Evolutionary conservation across 2,113 vertebrate genomes (phyloP), one percentile per base, ranked within the genome.

Genomic region (Myotis yumanensis): DNA sequence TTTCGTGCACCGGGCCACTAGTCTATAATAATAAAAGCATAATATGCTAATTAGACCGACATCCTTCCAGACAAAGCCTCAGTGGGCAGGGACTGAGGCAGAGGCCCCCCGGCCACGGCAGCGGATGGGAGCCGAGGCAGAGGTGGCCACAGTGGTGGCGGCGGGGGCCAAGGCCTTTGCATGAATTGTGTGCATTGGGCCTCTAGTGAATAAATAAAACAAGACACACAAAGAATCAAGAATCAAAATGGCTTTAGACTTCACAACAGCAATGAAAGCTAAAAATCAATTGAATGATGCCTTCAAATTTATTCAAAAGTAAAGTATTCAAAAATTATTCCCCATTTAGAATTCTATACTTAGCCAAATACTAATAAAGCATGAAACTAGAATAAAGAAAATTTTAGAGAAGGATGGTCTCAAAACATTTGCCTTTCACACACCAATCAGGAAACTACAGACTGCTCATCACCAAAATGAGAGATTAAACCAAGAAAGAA

Each of bases 251-350:
- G 7, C 4, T 57, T 95, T 79, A 69, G 30, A 23, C 20, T 71
- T 81, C 11, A 54, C 11, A 62, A 30, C 5, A 73, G 20, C 54
- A 79, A 46, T 3, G 14, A 28, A 90, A 94, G 35, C 16, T 91
- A 72, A 86, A 57, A 59, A 69, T 23, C 18, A 48, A 16, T 48
- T 64, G 52, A 89, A 4, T 25, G 35, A 17, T n/a, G 18, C 16
- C 54, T 86, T 79, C 64, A 71, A 68, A 72, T 73, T 35, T 54
- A 81, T 51, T 88, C n/a, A 16, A 52, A 75, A 73, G 3, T 76
- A 82, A 43, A 43, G 43, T 43, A 43, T 48, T 91, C 80, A 92
- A 81, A 66, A 89, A 80, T 72, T 17, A 89, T 69, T 86, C 80
- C 69, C 22, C 71, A 80, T 16, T 75, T 86, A 48, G 37, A 82